Conservation (phyloP, 2,113 vertebrate genomes). For the Ptyas mucosa region DNA sequence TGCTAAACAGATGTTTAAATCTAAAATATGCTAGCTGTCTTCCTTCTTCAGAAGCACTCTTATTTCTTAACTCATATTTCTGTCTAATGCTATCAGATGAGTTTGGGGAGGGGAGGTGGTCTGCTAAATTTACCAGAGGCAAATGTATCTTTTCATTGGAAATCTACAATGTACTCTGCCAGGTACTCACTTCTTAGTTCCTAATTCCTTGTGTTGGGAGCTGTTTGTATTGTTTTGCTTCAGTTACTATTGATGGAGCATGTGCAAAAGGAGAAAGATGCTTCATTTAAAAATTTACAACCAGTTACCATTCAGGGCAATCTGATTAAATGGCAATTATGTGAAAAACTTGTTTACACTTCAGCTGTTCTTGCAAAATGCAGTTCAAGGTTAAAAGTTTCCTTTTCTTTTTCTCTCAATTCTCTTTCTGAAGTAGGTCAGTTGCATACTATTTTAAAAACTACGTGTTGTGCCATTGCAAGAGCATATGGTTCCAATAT, state of each 20-base stretch:
- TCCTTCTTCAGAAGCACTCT: conserved; percentile 58
- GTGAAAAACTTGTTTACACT: background rate
- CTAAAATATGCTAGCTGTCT: conserved; percentile 64
- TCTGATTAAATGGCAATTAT: conserved; percentile 25
- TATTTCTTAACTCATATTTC: conserved; percentile 47
- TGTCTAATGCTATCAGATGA: conserved; percentile 44
- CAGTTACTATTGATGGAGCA: conserved; percentile 6
- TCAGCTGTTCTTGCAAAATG: background rate
- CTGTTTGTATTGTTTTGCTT: background rate
- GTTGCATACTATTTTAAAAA: conserved; percentile 8
- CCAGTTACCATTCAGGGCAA: conserved; percentile 10
- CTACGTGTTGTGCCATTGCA: background rate
- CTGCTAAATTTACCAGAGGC: conserved; percentile 34
- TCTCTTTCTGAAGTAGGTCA: conserved; percentile 16
- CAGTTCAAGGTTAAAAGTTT: background rate
- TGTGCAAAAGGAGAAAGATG: background rate
- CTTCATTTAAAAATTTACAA: conserved; percentile 12
- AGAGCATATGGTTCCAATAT: background rate
- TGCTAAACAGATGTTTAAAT: conserved; percentile 66
- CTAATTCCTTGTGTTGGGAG: background rate
- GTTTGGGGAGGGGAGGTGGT: background rate
- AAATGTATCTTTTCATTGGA: background rate
- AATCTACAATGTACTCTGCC: conserved; percentile 7
- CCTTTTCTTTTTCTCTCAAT: background rate
- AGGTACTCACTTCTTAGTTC: background rate